These are phyloP conservation scores for Trichosurus vulpecula DNA, from an alignment of 2,797 vertebrate genomes.

Conservation along the genomic window DNA sequence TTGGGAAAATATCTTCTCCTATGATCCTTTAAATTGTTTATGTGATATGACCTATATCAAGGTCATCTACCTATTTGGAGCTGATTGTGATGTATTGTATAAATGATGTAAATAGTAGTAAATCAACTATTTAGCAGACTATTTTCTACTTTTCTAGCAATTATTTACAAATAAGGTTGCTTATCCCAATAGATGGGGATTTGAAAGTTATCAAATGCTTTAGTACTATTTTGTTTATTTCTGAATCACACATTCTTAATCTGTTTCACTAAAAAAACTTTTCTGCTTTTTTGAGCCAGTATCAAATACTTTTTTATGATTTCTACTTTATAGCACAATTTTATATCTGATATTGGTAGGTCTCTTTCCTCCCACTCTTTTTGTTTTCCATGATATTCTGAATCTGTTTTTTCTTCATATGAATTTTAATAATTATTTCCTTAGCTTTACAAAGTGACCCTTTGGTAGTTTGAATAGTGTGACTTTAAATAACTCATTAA, in stretches of 20 bases:
- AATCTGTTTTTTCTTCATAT: background rate
- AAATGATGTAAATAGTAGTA: background rate
- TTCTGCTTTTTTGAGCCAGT: background rate
- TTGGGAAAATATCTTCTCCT: background rate
- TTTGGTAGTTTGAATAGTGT: no score
- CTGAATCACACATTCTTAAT: background rate
- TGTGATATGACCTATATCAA: background rate
- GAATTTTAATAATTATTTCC: background rate
- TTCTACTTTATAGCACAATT: background rate
- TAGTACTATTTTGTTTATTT: background rate
- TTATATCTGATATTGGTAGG: background rate
- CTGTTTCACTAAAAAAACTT: background rate
- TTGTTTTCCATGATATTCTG: background rate
- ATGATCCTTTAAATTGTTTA: background rate
- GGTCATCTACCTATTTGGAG: background rate
- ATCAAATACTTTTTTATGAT: background rate
- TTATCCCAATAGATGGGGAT: background rate
- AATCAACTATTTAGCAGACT: background rate
- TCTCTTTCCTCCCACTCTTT: background rate
- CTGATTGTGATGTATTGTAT: background rate
- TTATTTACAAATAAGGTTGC: background rate
- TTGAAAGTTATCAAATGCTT: background rate
- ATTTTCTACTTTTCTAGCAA: background rate
- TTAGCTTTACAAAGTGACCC: no score
- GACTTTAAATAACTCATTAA: no score